Base-by-base conservation (phyloP, 2,888 invertebrate species). In the Endomychus coccineus region DNA sequence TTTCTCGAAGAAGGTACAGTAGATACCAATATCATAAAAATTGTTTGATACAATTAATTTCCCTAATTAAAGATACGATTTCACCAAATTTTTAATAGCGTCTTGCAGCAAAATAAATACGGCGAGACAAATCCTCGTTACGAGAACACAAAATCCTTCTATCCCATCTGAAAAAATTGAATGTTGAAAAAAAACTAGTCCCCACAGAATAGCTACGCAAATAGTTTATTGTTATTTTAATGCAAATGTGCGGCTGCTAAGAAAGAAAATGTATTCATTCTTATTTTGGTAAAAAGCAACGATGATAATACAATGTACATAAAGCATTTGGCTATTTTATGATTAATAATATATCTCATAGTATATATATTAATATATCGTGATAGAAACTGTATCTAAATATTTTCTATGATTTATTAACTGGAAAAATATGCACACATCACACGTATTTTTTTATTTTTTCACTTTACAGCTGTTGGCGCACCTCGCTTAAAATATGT, bases 301-400 rank as follows among this genome's bases (percentile, higher is more conserved):
- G 55, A 56, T 53, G 56, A 60, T 56, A 52, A 54, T 54, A 56
- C 54, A 57, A 60, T 48, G 55, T 51, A 59, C 59, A 61, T 40
- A 58, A 58, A 62, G 62, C 62, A 58, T 56, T 55, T 38, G 28
- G 16, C 31, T 37, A 37, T 37, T 27, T 35, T 36, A 31, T 30
- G 22, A 16, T 30, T 36, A 54, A 54, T 51, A 55, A 56, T 60
- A 59, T 60, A 61, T 34, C 29, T 28, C 27, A 29, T 33, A 38
- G 56, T 56, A 58, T 57, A 36, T 33, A 21, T 34, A 38, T 31
- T 16, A 33, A 50, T 56, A 55, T 58, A 57, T 51, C 48, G 50
- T 61, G 59, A 61, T 62, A 61, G 59, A 61, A 62, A 62, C 51
- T 55, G 61, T 62, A 62, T 57, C 57, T 62, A 61, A 61, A 61